Percentiles rank a stretch among this genome's conserved stretches.
phyloP scores from a whole-genome alignment of 2,113 vertebrate species.

The Hemibagrus wyckioides region DNA sequence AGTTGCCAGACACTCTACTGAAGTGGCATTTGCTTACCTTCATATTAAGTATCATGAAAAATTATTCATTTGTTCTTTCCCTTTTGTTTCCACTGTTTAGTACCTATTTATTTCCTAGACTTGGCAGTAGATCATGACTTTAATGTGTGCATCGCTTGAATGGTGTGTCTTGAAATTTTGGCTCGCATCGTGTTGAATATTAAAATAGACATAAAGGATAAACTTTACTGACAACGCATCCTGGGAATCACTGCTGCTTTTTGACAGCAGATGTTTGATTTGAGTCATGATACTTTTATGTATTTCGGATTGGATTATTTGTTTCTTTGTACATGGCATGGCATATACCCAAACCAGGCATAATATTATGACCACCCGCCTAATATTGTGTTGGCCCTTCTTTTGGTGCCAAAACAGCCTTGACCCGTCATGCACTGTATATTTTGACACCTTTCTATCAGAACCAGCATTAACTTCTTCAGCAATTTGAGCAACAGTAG shows the following conservation, averaged over 20 bases:
- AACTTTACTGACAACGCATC: neutral
- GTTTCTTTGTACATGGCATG: neutral
- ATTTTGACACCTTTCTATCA: no score
- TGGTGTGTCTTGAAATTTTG: neutral
- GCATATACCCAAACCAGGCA: neutral
- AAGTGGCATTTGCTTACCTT: neutral
- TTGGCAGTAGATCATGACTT: neutral
- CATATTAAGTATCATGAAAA: slow-evolving; percentile 7
- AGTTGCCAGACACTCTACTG: neutral
- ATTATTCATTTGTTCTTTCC: neutral
- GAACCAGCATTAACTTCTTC: no score
- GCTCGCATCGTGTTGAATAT: neutral
- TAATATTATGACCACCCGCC: no score
- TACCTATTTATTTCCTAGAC: slow-evolving; percentile 7
- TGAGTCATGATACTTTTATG: neutral
- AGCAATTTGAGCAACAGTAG: no score
- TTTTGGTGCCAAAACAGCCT: no score
- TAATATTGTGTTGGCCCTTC: no score
- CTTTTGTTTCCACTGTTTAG: neutral
- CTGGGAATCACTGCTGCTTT: slow-evolving; percentile 11
- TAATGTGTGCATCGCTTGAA: slow-evolving; percentile 9
- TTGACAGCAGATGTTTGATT: neutral
- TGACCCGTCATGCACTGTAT: no score
- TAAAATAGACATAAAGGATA: slow-evolving; percentile 2
- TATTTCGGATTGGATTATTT: neutral